Evolutionary conservation across 2,797 vertebrate genomes (phyloP).

Genomic region (Sebastes cheni): DNA sequence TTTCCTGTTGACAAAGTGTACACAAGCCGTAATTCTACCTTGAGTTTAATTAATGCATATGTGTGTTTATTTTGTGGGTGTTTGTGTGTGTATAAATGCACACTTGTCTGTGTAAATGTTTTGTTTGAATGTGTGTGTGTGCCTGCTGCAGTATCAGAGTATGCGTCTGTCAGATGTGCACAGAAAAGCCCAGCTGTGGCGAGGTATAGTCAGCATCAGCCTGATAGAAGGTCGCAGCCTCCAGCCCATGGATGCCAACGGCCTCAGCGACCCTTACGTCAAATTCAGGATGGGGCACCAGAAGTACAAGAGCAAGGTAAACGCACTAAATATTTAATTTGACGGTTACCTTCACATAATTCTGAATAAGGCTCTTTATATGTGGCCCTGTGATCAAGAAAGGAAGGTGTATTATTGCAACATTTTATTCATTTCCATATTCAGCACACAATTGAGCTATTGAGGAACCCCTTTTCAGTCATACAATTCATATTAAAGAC

Average conservation of each 20-base stretch:
- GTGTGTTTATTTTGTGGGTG: background rate
- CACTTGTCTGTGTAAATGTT: constrained; percentile 6
- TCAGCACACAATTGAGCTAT: background rate
- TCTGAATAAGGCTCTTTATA: background rate
- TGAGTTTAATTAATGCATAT: constrained; percentile 5
- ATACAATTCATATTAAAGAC: background rate
- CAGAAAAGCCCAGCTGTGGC: constrained; percentile 95
- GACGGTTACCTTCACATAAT: background rate
- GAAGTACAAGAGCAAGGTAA: constrained; percentile 98
- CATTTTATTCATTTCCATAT: background rate
- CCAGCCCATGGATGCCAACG: constrained; percentile 94
- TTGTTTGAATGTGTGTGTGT: constrained; percentile 21
- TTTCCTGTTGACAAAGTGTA: constrained; percentile 15
- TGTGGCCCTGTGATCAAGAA: background rate
- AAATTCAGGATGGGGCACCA: constrained; percentile 95
- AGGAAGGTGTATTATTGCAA: background rate
- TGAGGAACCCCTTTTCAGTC: background rate
- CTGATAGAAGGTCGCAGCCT: constrained; percentile 92
- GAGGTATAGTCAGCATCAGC: constrained; percentile 95
- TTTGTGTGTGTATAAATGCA: constrained; percentile 15
- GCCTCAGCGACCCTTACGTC: constrained; percentile 94
- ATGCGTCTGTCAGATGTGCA: constrained; percentile 93
- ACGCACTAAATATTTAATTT: background rate
- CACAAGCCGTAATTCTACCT: background rate
- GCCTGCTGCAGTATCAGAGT: constrained; percentile 88